These are phyloP conservation scores for Brachionus plicatilis DNA, from an alignment of 1,140 invertebrate species.

Conservation along the genomic window DNA sequence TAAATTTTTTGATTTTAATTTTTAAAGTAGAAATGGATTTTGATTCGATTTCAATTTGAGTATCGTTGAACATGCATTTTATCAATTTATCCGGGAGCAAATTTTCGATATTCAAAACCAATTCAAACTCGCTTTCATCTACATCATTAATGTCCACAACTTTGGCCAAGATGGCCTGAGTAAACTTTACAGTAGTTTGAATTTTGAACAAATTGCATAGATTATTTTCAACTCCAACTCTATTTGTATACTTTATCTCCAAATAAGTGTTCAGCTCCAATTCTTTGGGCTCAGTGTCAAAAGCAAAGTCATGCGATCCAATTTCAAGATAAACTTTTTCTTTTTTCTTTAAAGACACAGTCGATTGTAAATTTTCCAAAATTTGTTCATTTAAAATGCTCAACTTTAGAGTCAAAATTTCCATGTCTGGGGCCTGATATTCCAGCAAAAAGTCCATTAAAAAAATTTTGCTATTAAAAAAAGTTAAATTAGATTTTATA, in stretches of 20 bases:
- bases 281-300: neutral
- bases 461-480: neutral
- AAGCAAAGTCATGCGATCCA: neutral
- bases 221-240: neutral
- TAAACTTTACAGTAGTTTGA: neutral
- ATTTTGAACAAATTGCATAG: constrained; percentile 12
- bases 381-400: neutral
- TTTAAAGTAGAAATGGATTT: neutral
- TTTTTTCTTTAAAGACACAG: neutral
- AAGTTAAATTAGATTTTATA: neutral
- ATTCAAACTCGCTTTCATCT: neutral
- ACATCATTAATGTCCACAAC: neutral
- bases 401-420: neutral
- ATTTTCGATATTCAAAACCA: neutral
- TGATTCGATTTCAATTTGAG: neutral
- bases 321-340: neutral
- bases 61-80: neutral
- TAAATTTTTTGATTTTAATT: neutral
- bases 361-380: neutral
- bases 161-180: neutral
- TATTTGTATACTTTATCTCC: constrained; percentile 37
- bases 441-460: neutral
- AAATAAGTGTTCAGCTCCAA: neutral
- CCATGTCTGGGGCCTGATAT: neutral
- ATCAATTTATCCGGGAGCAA: neutral